Conservation (phyloP, 2,797 vertebrate genomes). For the Spatula clypeata region DNA sequence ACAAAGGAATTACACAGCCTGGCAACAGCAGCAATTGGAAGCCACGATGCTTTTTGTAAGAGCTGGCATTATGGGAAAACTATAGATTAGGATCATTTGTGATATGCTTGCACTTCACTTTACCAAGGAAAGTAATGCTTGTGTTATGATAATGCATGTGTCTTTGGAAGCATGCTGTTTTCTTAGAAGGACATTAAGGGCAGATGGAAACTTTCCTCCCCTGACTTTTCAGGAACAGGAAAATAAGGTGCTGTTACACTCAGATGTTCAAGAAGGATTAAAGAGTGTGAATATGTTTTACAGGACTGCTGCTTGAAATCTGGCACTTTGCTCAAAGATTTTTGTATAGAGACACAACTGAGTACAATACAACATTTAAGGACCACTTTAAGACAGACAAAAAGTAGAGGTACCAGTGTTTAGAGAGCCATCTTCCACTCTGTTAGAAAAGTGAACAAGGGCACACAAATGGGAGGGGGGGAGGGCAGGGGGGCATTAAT, state of each 20-base stretch:
- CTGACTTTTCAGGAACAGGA: not conserved
- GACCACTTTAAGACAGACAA: not conserved
- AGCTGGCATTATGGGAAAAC: not conserved
- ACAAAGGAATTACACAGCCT: not conserved
- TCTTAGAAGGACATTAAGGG: not conserved
- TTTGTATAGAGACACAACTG: not conserved
- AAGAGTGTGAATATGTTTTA: not conserved
- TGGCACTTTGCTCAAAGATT: not conserved
- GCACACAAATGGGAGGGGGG: not conserved
- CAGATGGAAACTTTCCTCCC: not conserved
- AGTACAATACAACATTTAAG: not conserved
- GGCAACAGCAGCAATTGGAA: not conserved
- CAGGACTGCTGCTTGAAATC: not conserved
- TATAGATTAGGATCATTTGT: not conserved
- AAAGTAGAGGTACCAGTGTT: not conserved
- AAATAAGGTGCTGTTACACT: not conserved
- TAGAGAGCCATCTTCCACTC: not conserved
- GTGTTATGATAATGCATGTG: not conserved
- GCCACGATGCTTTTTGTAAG: not conserved
- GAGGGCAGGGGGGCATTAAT: not conserved
- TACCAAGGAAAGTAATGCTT: not conserved
- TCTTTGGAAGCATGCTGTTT: not conserved
- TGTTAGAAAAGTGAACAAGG: constrained; percentile 15
- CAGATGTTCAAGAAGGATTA: not conserved
- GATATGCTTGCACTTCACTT: not conserved